A percentile compares a stretch with the other conserved stretches of the same genome.
phyloP scores from a whole-genome alignment of 2,797 vertebrate genomes.

The Atherinosoma microstoma region DNA sequence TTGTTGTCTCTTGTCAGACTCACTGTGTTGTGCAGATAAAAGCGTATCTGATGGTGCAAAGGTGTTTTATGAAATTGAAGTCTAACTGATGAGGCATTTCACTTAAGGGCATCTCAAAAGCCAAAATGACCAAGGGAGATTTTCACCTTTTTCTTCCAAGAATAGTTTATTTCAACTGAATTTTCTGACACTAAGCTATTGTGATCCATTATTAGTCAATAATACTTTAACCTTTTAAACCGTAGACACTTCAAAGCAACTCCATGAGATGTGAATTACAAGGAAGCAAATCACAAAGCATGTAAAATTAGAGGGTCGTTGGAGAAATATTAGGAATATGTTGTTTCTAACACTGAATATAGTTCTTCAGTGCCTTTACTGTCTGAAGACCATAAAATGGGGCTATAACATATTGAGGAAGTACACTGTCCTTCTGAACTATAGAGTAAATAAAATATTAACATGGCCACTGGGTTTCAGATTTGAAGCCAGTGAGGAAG shows the following conservation, averaged over 20 bases:
- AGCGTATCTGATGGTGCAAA: not conserved
- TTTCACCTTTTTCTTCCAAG: not conserved
- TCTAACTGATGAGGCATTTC: not conserved
- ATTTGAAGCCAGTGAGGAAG: not conserved
- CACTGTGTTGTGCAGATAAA: not conserved
- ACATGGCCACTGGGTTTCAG: not conserved
- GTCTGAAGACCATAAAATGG: not conserved
- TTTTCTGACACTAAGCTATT: not conserved
- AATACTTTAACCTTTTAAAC: constrained; percentile 2
- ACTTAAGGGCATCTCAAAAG: not conserved
- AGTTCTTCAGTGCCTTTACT: not conserved
- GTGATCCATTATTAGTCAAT: not conserved
- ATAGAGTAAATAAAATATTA: not conserved
- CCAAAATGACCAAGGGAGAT: not conserved
- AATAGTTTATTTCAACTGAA: not conserved
- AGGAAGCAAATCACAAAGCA: not conserved
- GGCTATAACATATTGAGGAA: not conserved
- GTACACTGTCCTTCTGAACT: not conserved
- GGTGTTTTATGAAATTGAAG: not conserved
- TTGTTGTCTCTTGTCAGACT: not conserved
- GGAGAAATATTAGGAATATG: not conserved
- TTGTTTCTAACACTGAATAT: not conserved
- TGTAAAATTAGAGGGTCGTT: not conserved
- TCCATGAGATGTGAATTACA: not conserved
- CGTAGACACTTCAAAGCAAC: not conserved